Evolutionary conservation across 2,888 invertebrate genomes (phyloP), one percentile per base, ranked within the genome.

Genomic region (Hypercompe scribonia): DNA sequence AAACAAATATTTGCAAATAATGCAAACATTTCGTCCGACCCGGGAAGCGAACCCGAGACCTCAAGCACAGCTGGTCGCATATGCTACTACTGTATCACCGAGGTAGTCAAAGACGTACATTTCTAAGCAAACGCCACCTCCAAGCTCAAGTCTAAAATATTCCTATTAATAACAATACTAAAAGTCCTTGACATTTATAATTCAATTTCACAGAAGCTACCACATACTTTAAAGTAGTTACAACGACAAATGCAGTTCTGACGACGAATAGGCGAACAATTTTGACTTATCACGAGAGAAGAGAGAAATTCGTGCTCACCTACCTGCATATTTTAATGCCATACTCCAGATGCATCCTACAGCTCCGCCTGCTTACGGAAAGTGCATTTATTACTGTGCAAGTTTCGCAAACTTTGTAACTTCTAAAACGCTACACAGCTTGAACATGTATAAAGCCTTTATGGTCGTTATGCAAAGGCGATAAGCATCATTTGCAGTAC

Each of bases 271-370:
- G 18, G 18, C 50, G 10, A 54, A 34, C 68, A 54, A 68, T 54
- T 50, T 50, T 10, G 24, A 54, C 7, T 61, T 61, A 61, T 61
- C 31, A 18, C 18, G 24, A 46, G 66, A 42, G 42, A 21, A 31
- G 42, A 42, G 65, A 66, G 42, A 33, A 66, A 66, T 66, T 66
- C 11, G 46, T 66, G 24, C 21, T 46, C 42, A 7, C 5, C 66
- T 66, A 33, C 66, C 33, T 66, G 42, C 66, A 66, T 66, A 66
- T 66, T 46, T 66, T 46, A 33, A 31, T 33, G 66, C 46, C 66
- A 66, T 66, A 46, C 66, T 24, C 66, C 66, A 66, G 66, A 42
- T 66, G 66, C 66, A 66, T 46, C 31, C 10, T 66, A 42, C 42
- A 21, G 31, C 21, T 46, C 7, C 46, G 33, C 24, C 13, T 46